Evolutionary conservation across 1,140 invertebrate genomes (phyloP).

Genomic region (Nephila pilipes): DNA sequence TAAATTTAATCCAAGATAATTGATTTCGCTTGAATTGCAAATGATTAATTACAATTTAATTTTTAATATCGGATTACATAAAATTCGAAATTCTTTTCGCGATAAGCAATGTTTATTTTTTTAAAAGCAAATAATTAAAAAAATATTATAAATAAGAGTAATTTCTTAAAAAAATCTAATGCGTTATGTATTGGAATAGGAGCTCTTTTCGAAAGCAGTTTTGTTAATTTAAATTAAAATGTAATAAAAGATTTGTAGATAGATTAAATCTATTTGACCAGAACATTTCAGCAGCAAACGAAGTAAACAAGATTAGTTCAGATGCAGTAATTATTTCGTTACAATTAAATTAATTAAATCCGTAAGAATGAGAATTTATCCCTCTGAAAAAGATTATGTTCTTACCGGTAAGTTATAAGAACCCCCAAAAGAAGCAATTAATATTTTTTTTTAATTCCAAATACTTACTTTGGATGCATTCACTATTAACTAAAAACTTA

Average conservation of each 20-base stretch:
- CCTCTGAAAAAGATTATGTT: not conserved
- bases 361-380: not conserved
- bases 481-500: not conserved
- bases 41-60: too few relatives aligned
- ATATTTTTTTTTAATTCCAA: not conserved
- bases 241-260: not conserved
- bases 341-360: slow-evolving; percentile 39
- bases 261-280: not conserved
- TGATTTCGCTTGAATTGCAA: too few relatives aligned
- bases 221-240: not conserved
- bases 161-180: too few relatives aligned
- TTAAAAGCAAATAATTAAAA: not conserved
- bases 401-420: not conserved
- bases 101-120: not conserved
- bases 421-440: slow-evolving; percentile 13
- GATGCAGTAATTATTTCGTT: slow-evolving; percentile 13
- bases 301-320: slow-evolving; percentile 6
- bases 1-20: too few relatives aligned
- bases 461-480: not conserved
- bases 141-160: not conserved
- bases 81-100: not conserved
- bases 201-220: not conserved
- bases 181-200: not conserved
- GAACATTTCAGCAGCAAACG: not conserved
- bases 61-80: not conserved